Evolutionary conservation across 1,140 invertebrate genomes (phyloP).

Genomic region (Prorops nasuta): DNA sequence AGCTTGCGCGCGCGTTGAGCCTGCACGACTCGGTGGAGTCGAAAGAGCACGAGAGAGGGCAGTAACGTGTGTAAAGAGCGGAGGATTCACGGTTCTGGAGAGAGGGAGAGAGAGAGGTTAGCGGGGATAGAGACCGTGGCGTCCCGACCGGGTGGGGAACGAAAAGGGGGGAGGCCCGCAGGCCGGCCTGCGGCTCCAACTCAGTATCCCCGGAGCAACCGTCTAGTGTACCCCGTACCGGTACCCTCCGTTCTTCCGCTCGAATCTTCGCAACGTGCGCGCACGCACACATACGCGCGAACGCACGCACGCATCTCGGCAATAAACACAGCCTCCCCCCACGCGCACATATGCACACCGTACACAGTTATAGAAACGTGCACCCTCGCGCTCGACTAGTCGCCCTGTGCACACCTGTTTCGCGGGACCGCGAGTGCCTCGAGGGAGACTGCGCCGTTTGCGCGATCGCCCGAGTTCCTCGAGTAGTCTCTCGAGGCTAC

Average conservation of each 20-base stretch:
- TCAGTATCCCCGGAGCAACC: slow-evolving; percentile 57
- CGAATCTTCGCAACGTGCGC: slow-evolving; percentile 1
- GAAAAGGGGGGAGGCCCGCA: slow-evolving; percentile 49
- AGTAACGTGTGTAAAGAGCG: no score
- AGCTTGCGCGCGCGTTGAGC: neutral
- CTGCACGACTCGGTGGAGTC: neutral
- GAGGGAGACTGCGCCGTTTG: slow-evolving; percentile 2
- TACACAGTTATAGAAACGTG: neutral
- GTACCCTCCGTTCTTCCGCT: slow-evolving; percentile 26
- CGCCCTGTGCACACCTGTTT: slow-evolving; percentile 3
- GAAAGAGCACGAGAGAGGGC: neutral
- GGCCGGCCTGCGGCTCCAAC: slow-evolving; percentile 54
- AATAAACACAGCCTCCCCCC: no score
- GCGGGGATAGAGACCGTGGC: slow-evolving; percentile 11
- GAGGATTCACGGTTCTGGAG: neutral
- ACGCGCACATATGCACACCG: neutral
- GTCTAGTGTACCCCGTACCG: slow-evolving; percentile 45
- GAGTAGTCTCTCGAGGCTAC: neutral
- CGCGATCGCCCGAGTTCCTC: no score
- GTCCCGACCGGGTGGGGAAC: neutral
- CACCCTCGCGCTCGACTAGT: no score
- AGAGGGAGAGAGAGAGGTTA: neutral
- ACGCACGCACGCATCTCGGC: no score
- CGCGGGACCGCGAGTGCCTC: neutral
- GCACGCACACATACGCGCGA: slow-evolving; percentile 3